Evolutionary conservation across 1,140 invertebrate genomes (phyloP).

Genomic region (Papilio polyxenes): DNA sequence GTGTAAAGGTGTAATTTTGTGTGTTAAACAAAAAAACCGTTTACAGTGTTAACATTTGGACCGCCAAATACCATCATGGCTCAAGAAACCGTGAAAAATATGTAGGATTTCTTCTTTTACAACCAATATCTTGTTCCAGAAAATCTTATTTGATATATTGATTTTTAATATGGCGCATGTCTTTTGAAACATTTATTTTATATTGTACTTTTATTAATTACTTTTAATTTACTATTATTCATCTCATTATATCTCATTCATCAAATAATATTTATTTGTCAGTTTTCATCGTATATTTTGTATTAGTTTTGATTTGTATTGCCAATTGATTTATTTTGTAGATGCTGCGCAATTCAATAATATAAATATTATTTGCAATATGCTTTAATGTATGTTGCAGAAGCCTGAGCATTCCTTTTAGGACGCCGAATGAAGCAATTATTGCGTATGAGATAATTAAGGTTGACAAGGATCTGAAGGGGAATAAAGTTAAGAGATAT

Average conservation of each 20-base stretch:
- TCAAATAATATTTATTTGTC: background rate
- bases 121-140: background rate
- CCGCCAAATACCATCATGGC: background rate
- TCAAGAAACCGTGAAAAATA: background rate
- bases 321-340: background rate
- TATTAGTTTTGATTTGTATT: background rate
- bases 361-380: background rate
- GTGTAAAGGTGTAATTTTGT: background rate
- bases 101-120: background rate
- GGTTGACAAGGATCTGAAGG: constrained; percentile 69
- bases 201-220: background rate
- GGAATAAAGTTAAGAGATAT: constrained; percentile 55
- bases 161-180: constrained; percentile 8
- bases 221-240: background rate
- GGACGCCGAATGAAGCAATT: constrained; percentile 49
- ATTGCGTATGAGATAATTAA: constrained; percentile 63
- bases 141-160: background rate
- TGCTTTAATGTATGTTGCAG: constrained; percentile 49
- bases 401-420: constrained; percentile 60
- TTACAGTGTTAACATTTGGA: background rate
- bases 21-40: background rate
- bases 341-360: background rate
- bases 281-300: background rate
- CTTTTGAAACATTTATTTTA: background rate
- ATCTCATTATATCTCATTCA: background rate